phyloP scores from a whole-genome alignment of 2,888 invertebrate genomes.

The Ernsta delagoae region DNA sequence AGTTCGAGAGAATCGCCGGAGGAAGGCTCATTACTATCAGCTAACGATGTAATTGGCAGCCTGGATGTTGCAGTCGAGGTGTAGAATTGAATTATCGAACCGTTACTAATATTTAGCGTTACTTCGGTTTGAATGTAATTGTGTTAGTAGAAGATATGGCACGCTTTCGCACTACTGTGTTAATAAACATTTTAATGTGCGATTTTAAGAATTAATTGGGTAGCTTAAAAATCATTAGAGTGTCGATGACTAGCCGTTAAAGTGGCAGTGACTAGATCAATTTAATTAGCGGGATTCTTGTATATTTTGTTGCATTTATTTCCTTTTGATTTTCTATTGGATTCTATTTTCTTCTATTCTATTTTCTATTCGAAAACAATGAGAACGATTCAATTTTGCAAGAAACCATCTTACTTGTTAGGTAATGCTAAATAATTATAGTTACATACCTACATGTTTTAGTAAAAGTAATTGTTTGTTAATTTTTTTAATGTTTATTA shows the following conservation, averaged over 20 bases:
- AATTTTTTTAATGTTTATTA: too few species aligned
- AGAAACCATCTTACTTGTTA: too few species aligned
- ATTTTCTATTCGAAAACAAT: too few species aligned
- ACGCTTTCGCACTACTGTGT: constrained; percentile 17
- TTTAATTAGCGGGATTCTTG: not conserved
- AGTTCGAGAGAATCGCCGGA: constrained; percentile 53
- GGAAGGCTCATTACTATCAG: constrained; percentile 66
- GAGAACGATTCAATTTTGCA: too few species aligned
- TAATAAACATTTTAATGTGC: constrained; percentile 20
- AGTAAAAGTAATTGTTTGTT: too few species aligned
- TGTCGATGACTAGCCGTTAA: not conserved
- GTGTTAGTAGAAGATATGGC: constrained; percentile 5
- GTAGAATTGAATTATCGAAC: constrained; percentile 54
- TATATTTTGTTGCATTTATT: too few species aligned
- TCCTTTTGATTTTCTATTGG: too few species aligned
- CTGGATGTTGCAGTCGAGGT: constrained; percentile 50
- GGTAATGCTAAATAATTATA: too few species aligned
- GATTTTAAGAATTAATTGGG: not conserved
- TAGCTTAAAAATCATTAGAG: constrained; percentile 8
- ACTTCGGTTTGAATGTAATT: constrained; percentile 10
- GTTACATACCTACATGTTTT: too few species aligned
- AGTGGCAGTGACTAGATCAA: not conserved
- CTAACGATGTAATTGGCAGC: constrained; percentile 76
- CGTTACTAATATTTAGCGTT: constrained; percentile 45
- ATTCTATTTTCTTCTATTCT: too few species aligned